Percentiles rank a stretch among this genome's conserved stretches.
These are phyloP conservation scores for Clistopyga incitator DNA, from an alignment of 2,888 invertebrate species.

Conservation along the genomic window DNA sequence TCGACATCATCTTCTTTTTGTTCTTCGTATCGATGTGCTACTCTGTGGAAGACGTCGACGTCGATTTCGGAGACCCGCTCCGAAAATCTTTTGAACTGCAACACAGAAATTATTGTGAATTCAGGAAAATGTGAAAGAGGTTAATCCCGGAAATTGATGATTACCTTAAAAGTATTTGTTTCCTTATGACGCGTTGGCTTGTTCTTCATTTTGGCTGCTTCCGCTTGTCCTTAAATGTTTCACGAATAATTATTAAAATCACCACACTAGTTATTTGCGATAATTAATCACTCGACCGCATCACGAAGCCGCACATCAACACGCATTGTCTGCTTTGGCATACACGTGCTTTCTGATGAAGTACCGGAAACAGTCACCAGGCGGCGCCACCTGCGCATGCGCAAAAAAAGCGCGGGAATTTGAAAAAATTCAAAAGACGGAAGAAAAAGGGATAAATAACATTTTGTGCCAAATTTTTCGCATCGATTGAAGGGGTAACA, in stretches of 20 bases:
- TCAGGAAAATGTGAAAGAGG: slow-evolving; percentile 21
- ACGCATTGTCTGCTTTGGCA: slow-evolving; percentile 12
- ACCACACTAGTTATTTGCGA: slow-evolving; percentile 17
- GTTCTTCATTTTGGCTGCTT: slow-evolving; percentile 87
- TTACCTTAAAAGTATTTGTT: slow-evolving; percentile 92
- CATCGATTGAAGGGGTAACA: too few relatives aligned
- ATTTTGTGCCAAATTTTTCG: neutral
- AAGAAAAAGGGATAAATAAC: neutral
- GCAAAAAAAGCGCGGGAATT: neutral
- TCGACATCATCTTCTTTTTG: slow-evolving; percentile 90
- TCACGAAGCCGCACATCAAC: slow-evolving; percentile 16
- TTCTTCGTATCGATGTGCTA: slow-evolving; percentile 90
- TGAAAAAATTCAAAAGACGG: neutral
- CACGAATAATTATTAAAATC: slow-evolving; percentile 8
- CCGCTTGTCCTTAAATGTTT: slow-evolving; percentile 27
- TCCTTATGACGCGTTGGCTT: slow-evolving; percentile 91
- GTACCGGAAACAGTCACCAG: neutral
- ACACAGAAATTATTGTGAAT: neutral
- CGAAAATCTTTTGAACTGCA: slow-evolving; percentile 93
- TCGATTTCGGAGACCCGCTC: slow-evolving; percentile 94
- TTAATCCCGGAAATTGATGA: slow-evolving; percentile 66
- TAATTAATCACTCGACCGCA: neutral
- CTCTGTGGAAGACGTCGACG: slow-evolving; percentile 94
- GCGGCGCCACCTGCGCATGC: neutral
- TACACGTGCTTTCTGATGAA: slow-evolving; percentile 50